Conservation (phyloP, 2,797 vertebrate genomes). For the Eleutherodactylus coqui region DNA sequence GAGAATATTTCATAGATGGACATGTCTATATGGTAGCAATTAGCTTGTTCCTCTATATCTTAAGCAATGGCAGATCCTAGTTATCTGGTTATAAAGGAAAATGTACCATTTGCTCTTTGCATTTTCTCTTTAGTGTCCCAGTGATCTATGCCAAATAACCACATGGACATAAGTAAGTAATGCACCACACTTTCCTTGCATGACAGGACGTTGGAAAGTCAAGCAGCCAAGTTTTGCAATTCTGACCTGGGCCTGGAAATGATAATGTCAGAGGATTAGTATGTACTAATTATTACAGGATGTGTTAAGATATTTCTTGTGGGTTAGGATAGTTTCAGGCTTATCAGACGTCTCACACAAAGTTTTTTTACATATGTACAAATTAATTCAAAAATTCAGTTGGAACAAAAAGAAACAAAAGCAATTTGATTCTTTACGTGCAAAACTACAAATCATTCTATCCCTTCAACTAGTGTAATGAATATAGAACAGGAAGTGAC, state of each 20-base stretch:
- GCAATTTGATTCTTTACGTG: not conserved
- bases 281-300: conserved; percentile 57
- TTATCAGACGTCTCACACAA: conserved; percentile 27
- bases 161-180: conserved; percentile 42
- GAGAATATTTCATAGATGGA: conserved; percentile 27
- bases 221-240: conserved; percentile 58
- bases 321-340: conserved; percentile 29
- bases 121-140: conserved; percentile 24
- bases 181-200: conserved; percentile 49
- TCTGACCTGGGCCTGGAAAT: conserved; percentile 45
- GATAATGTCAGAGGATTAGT: conserved; percentile 46
- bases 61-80: conserved; percentile 15
- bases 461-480: not conserved
- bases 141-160: conserved; percentile 31
- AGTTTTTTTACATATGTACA: not conserved
- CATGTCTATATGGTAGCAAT: conserved; percentile 12
- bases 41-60: conserved; percentile 6
- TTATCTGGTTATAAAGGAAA: conserved; percentile 20
- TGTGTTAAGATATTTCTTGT: conserved; percentile 50
- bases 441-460: not conserved
- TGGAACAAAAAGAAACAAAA: not conserved
- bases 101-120: not conserved
- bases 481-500: not conserved
- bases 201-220: conserved; percentile 52
- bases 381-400: not conserved